Base-by-base conservation (phyloP, 1,140 invertebrate genomes). In the Platorchestia sp. region DNA sequence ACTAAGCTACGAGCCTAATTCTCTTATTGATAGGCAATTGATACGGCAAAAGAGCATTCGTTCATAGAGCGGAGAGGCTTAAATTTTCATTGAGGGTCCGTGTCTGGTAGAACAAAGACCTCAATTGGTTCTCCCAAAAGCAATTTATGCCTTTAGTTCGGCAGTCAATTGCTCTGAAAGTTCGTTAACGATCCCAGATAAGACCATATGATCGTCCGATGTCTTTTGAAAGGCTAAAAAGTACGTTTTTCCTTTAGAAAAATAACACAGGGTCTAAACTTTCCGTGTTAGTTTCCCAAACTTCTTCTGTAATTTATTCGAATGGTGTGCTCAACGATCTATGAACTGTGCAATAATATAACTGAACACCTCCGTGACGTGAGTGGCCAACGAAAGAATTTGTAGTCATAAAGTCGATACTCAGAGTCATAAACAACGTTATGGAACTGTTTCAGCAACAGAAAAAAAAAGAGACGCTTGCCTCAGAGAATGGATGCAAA, bases 141-240 rank as follows among this genome's bases (percentile, higher is more conserved):
- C 45, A 93, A 93, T 93, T n/a, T 45, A 93, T 47, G 43, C 45
- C 10, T 44, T 93, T 45, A 45, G 43, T 45, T 45, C 7, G 45
- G 43, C 91, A 45, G 44, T 93, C 41, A 93, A 93, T 47, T 44
- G 45, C 43, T 27, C 40, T 36, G 40, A 93, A 45, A 93, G 91
- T 93, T 93, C 40, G 43, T 44, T 93, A 93, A 45, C 91, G 91
- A 45, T 93, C 43, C 40, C 19, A 47, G 91, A 93, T 93, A 45
- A 19, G 91, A 10, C 45, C 10, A 47, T 44, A 93, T 93, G 91
- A 93, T 44, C 91, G 36, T 19, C 45, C 44, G 19, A 93, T 93
- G 91, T 45, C 44, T 42, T 45, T 42, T 89, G 87, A 89, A 89
- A 42, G 41, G 87, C 43, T 44, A 42, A 89, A 89, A 89, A 22